phyloP scores from a whole-genome alignment of 2,113 vertebrate genomes.

The Crotalus tigris region DNA sequence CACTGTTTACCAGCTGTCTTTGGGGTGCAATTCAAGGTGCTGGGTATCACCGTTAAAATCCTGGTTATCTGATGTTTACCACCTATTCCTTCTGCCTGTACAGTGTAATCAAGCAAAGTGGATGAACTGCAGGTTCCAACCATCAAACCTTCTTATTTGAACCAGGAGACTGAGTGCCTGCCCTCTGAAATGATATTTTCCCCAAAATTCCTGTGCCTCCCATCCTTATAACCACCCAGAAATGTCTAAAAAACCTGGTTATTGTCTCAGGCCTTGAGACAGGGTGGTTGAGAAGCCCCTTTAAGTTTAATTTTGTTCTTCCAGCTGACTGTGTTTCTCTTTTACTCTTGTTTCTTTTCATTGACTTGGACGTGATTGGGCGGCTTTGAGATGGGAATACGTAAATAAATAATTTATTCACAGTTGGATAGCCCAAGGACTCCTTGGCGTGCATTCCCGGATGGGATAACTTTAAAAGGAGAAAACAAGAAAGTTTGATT shows the following conservation, averaged over 20 bases:
- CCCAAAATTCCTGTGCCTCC: background rate
- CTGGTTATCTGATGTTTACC: background rate
- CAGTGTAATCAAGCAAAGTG: background rate
- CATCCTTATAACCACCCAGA: background rate
- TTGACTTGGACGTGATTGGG: background rate
- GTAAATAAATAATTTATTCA: background rate
- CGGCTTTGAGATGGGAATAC: background rate
- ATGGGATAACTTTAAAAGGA: background rate
- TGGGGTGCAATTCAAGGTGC: background rate
- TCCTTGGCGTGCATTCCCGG: background rate
- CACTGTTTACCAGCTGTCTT: background rate
- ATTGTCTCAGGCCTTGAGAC: background rate
- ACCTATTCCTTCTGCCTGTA: background rate
- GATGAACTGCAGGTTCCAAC: background rate
- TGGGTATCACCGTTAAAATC: background rate
- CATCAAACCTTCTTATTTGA: background rate
- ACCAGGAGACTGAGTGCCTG: background rate
- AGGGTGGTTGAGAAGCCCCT: background rate
- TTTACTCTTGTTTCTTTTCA: background rate
- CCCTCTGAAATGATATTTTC: background rate
- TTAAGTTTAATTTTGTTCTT: background rate
- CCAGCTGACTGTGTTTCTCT: background rate
- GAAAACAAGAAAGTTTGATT: background rate
- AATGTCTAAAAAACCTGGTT: background rate
- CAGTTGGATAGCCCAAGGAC: background rate